Percentiles rank a stretch among this genome's conserved stretches.
phyloP scores from a whole-genome alignment of 2,888 invertebrate species.

The Digitonthophagus gazella region DNA sequence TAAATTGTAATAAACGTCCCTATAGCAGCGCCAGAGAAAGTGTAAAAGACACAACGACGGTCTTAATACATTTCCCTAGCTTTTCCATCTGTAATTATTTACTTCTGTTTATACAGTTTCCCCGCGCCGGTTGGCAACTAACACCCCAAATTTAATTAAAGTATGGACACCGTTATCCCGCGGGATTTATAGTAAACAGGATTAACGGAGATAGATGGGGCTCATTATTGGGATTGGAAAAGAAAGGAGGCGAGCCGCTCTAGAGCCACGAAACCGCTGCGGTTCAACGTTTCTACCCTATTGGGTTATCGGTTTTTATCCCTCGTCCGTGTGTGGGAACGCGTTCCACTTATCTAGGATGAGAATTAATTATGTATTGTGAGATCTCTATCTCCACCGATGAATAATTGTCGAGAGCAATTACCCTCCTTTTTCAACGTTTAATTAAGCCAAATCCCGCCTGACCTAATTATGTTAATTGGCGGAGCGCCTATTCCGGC shows the following conservation, averaged over 20 bases:
- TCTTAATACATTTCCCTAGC: not conserved
- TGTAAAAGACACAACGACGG: not conserved
- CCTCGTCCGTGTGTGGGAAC: conserved; percentile 7
- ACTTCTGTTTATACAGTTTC: not conserved
- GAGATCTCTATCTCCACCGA: conserved; percentile 7
- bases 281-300: not conserved
- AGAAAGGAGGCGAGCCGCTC: conserved; percentile 13
- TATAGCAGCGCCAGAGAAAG: not conserved
- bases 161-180: conserved; percentile 20
- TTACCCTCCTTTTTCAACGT: not conserved
- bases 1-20: conserved; percentile 6
- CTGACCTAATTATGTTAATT: conserved; percentile 8
- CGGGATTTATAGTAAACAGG: conserved; percentile 25
- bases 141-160: conserved; percentile 24
- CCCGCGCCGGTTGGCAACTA: not conserved
- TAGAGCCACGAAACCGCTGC: not conserved
- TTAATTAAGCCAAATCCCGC: not conserved
- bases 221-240: conserved; percentile 26
- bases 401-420: conserved; percentile 8
- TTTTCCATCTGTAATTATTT: not conserved
- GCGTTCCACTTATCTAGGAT: conserved; percentile 9
- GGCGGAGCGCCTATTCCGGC: not conserved
- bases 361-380: conserved; percentile 12
- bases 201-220: conserved; percentile 25
- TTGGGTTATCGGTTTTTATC: conserved; percentile 4